A percentile compares a stretch with the other conserved stretches of the same genome.
These are phyloP conservation scores for Agrochola circellaris DNA, from an alignment of 2,888 invertebrate genomes.

Conservation along the genomic window DNA sequence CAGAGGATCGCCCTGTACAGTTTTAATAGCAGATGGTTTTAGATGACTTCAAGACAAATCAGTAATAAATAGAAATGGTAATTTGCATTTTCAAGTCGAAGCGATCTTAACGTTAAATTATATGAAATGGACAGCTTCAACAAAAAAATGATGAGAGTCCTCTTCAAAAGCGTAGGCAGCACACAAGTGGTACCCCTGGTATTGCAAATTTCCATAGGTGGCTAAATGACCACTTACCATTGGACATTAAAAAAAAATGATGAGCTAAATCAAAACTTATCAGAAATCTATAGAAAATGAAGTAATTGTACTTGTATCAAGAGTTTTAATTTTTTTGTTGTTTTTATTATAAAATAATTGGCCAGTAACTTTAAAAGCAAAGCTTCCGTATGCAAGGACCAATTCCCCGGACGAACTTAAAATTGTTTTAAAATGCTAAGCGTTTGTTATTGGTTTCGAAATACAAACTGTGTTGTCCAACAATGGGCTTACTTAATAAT, in stretches of 20 bases:
- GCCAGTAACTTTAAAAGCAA: constrained; percentile 1
- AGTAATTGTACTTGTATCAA: constrained; percentile 17
- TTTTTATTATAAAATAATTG: neutral
- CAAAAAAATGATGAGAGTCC: neutral
- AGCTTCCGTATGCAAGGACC: neutral
- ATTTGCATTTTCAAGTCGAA: neutral
- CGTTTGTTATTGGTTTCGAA: neutral
- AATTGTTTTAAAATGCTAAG: neutral
- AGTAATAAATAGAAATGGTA: neutral
- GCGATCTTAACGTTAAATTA: neutral
- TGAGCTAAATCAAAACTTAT: neutral
- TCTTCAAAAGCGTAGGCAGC: neutral
- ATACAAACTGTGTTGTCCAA: neutral
- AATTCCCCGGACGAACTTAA: neutral
- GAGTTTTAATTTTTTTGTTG: constrained; percentile 1
- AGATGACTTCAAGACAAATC: neutral
- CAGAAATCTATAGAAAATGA: constrained; percentile 3
- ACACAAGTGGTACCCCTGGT: neutral
- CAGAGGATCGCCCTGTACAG: neutral
- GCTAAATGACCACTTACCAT: neutral
- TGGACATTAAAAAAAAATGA: neutral
- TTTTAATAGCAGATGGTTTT: constrained; percentile 6
- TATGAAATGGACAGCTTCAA: neutral
- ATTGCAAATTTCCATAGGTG: neutral
- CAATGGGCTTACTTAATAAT: neutral